Evolutionary conservation across 2,888 invertebrate genomes (phyloP).

Genomic region (Tetrapedia diversipes): DNA sequence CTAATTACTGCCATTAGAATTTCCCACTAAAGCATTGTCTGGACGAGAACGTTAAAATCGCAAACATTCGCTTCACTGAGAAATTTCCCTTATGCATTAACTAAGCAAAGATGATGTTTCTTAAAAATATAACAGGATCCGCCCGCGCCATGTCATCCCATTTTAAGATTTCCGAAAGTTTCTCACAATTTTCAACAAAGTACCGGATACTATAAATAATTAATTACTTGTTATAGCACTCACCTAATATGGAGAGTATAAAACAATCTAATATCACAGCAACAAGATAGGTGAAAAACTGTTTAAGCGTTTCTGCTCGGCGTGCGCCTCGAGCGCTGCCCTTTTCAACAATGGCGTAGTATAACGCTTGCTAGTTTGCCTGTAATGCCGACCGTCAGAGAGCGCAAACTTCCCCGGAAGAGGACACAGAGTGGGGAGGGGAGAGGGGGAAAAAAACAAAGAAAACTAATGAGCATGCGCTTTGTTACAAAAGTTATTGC

Average conservation of each 20-base stretch:
- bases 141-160: conserved; percentile 64
- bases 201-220: conserved; percentile 8
- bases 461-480: conserved; percentile 70
- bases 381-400: conserved; percentile 61
- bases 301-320: conserved; percentile 72
- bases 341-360: conserved; percentile 80
- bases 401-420: conserved; percentile 68
- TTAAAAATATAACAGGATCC: conserved; percentile 53
- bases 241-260: conserved; percentile 68
- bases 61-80: conserved; percentile 67
- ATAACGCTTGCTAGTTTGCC: conserved; percentile 69
- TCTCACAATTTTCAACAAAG: conserved; percentile 14
- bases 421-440: no score
- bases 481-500: conserved; percentile 45
- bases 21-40: conserved; percentile 58
- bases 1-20: conserved; percentile 6
- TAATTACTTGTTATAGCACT: conserved; percentile 51
- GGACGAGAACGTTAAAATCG: conserved; percentile 65
- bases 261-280: conserved; percentile 77
- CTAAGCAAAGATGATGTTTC: conserved; percentile 13
- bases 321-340: conserved; percentile 79
- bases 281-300: conserved; percentile 71
- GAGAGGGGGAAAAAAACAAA: conserved; percentile 62
- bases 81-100: conserved; percentile 14
- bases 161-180: conserved; percentile 44